phyloP scores from a whole-genome alignment of 2,797 vertebrate species.

The Phataginus tricuspis region DNA sequence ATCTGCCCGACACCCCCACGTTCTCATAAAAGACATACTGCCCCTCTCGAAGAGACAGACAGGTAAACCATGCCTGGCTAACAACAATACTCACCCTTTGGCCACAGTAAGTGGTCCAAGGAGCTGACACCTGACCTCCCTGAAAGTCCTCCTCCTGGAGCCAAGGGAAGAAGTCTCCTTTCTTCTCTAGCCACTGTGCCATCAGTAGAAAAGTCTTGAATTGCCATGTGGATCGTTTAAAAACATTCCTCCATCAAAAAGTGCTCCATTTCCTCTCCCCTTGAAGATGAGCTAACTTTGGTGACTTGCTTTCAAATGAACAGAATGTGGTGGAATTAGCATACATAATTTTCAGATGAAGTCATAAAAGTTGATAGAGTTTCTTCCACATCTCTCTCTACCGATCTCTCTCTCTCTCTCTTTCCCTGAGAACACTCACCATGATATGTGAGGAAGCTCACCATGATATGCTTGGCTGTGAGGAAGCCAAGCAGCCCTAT shows the following conservation, averaged over 20 bases:
- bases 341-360: neutral
- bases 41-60: neutral
- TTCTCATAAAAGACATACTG: neutral
- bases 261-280: neutral
- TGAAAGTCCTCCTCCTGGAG: neutral
- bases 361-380: neutral
- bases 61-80: neutral
- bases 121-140: neutral
- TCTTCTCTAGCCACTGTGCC: neutral
- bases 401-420: neutral
- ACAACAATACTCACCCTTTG: neutral
- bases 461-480: no score
- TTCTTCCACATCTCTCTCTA: neutral
- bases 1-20: neutral
- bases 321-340: neutral
- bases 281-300: neutral
- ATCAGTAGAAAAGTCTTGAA: neutral
- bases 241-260: neutral
- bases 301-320: neutral
- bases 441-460: no score
- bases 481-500: neutral
- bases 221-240: neutral
- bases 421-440: neutral
- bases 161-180: no score
- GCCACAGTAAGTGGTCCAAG: neutral